Percentiles rank a stretch among this genome's conserved stretches.
Evolutionary conservation across 2,113 vertebrate species (phyloP).

Genomic region (Anthoscopus minutus): DNA sequence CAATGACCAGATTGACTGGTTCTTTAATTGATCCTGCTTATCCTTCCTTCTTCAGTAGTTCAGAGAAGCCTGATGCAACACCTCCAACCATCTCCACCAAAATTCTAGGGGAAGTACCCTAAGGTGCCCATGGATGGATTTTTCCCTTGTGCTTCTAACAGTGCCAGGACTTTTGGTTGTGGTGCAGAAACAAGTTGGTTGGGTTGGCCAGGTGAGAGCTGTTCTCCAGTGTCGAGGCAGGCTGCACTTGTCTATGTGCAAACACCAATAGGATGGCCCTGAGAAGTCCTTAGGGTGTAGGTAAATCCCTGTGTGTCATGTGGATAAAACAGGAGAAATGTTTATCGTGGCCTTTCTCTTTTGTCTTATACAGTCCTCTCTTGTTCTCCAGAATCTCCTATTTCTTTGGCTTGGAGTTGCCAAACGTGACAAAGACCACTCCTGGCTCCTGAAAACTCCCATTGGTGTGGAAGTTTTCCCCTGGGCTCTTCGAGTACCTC

Average conservation of each 20-base stretch:
- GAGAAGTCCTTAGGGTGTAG: background rate
- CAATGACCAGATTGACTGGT: background rate
- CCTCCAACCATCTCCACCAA: background rate
- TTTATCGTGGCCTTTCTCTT: background rate
- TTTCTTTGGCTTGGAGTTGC: constrained; percentile 56
- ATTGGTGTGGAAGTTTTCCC: constrained; percentile 37
- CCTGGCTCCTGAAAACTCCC: constrained; percentile 65
- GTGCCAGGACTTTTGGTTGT: background rate
- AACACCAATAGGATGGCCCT: background rate
- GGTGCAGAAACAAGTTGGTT: background rate
- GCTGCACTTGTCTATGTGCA: background rate
- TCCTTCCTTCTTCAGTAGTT: background rate
- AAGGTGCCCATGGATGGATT: constrained; percentile 19
- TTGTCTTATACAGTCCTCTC: background rate
- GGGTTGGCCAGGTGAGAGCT: background rate
- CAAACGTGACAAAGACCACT: constrained; percentile 76
- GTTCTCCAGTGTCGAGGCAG: background rate
- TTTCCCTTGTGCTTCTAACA: constrained; percentile 32
- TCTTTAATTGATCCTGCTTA: background rate
- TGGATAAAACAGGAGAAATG: background rate
- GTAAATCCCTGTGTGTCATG: background rate
- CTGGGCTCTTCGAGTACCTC: constrained; percentile 62
- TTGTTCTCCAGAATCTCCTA: background rate
- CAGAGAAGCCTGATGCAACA: background rate
- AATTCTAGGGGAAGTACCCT: background rate